Evolutionary conservation across 2,888 invertebrate species (phyloP).

Genomic region (Meteorus colon): DNA sequence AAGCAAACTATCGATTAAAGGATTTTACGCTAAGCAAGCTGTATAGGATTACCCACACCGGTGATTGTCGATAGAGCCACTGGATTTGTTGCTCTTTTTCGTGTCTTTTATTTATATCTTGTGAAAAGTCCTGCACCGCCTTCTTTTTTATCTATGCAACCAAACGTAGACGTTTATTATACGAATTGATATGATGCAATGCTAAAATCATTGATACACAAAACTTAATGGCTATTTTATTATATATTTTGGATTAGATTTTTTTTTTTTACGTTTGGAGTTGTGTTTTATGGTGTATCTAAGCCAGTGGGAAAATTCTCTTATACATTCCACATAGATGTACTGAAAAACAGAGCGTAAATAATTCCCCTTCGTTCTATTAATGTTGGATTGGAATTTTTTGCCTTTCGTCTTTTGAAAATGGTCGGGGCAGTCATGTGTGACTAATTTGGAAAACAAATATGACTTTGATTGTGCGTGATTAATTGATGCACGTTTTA

Average conservation of each 20-base stretch:
- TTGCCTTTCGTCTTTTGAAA: slow-evolving; percentile 16
- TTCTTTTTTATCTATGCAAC: no score
- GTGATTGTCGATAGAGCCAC: slow-evolving; percentile 68
- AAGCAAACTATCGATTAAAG: slow-evolving; percentile 74
- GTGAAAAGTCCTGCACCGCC: no score
- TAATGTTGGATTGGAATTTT: neutral
- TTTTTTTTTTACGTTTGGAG: neutral
- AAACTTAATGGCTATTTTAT: no score
- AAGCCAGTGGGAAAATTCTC: slow-evolving; percentile 26
- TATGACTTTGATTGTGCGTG: slow-evolving; percentile 63
- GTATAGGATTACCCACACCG: slow-evolving; percentile 70
- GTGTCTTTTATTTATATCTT: neutral
- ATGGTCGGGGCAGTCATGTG: slow-evolving; percentile 27
- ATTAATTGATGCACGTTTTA: slow-evolving; percentile 55
- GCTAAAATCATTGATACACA: no score
- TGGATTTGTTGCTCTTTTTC: slow-evolving; percentile 71
- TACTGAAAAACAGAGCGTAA: slow-evolving; percentile 2
- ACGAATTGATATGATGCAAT: no score
- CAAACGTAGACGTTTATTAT: no score
- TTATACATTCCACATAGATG: neutral
- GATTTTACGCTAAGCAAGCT: slow-evolving; percentile 73
- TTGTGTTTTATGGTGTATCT: neutral
- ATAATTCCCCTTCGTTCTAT: slow-evolving; percentile 6
- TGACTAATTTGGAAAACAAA: slow-evolving; percentile 46
- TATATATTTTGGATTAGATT: neutral